These are phyloP conservation scores for Drosophila melanosoma DNA, from an alignment of 2,888 invertebrate species.

Conservation along the genomic window DNA sequence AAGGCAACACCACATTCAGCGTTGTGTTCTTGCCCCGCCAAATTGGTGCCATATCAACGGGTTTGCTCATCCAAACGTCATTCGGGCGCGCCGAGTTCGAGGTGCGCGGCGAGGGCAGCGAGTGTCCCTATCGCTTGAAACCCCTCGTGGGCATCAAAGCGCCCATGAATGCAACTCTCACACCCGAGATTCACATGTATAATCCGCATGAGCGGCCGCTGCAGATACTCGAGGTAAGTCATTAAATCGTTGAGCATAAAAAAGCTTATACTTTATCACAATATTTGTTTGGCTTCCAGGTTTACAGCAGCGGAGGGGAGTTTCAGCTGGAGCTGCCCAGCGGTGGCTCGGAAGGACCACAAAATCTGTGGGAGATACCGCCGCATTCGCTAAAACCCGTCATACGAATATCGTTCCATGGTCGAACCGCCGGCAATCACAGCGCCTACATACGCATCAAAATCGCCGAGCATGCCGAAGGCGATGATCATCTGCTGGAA, in stretches of 20 bases:
- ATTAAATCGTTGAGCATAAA: neutral
- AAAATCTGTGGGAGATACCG: slow-evolving; percentile 95
- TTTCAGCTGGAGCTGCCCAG: slow-evolving; percentile 94
- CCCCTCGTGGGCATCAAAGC: slow-evolving; percentile 96
- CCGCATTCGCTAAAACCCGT: slow-evolving; percentile 95
- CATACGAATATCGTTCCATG: slow-evolving; percentile 93
- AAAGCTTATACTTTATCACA: no score
- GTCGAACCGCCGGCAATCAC: slow-evolving; percentile 91
- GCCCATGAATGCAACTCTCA: slow-evolving; percentile 95
- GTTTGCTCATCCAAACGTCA: slow-evolving; percentile 97
- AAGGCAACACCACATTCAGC: slow-evolving; percentile 97
- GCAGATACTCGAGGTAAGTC: slow-evolving; percentile 91
- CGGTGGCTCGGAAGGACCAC: slow-evolving; percentile 91
- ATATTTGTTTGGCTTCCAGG: slow-evolving; percentile 83
- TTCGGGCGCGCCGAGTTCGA: slow-evolving; percentile 95
- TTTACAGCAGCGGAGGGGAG: slow-evolving; percentile 95
- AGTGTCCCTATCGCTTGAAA: slow-evolving; percentile 95
- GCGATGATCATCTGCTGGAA: slow-evolving; percentile 63
- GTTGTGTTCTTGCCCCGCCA: slow-evolving; percentile 97
- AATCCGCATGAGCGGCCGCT: slow-evolving; percentile 96
- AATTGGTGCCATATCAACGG: slow-evolving; percentile 94
- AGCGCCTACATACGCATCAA: slow-evolving; percentile 91
- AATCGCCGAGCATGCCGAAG: slow-evolving; percentile 74
- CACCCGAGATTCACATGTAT: slow-evolving; percentile 95
- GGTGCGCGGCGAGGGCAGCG: slow-evolving; percentile 93